Conservation (phyloP, 2,113 vertebrate genomes). For the Melanerpes aurifrons region DNA sequence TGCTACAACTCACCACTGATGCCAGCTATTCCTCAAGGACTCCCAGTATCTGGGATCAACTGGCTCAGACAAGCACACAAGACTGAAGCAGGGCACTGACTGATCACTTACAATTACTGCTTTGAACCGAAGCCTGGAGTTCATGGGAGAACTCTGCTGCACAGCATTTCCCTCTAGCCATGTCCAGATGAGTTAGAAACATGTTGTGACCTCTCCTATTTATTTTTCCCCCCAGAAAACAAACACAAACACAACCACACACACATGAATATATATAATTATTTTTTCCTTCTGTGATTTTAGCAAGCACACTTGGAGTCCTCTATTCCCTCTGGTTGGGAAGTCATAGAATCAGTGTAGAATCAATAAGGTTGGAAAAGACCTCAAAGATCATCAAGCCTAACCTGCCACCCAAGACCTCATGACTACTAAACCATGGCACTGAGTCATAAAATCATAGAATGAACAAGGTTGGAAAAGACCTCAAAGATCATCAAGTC, state of each 20-base stretch:
- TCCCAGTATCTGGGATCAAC: not conserved
- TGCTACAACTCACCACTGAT: rapidly evolving
- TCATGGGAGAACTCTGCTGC: not conserved
- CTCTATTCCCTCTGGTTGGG: too few relatives aligned
- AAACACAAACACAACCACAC: not conserved
- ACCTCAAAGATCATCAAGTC: too few relatives aligned
- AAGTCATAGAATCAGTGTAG: too few relatives aligned
- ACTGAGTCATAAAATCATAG: too few relatives aligned
- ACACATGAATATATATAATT: too few relatives aligned
- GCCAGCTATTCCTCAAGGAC: not conserved
- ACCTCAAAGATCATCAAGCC: too few relatives aligned
- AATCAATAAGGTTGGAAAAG: too few relatives aligned
- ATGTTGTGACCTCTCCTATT: not conserved
- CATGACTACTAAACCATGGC: too few relatives aligned
- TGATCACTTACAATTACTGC: not conserved
- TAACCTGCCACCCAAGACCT: too few relatives aligned
- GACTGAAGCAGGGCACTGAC: not conserved
- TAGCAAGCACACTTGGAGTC: not conserved
- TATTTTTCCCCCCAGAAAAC: constrained; percentile 6
- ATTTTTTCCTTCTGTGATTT: not conserved
- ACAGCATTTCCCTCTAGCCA: constrained; percentile 1
- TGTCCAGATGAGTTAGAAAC: constrained; percentile 27
- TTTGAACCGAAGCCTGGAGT: not conserved
- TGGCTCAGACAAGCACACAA: not conserved
- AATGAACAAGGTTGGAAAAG: too few relatives aligned